Conservation (phyloP, 1,140 invertebrate species). For the Drosophila simulans region DNA sequence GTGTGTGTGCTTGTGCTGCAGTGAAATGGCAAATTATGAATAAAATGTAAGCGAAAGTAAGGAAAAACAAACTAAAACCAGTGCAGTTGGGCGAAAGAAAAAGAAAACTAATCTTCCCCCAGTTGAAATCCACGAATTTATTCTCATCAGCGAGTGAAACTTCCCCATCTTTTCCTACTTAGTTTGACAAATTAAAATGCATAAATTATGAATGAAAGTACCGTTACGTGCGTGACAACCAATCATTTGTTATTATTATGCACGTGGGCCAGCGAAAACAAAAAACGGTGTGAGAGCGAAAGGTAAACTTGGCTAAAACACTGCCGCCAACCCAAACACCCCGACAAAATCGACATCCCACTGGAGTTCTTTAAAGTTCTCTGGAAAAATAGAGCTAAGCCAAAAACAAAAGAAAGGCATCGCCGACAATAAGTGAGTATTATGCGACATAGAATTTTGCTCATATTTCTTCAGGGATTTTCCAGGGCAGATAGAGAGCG, state of each 20-base stretch:
- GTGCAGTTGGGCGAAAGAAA: constrained; percentile 20
- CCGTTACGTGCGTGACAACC: constrained; percentile 81
- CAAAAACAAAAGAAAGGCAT: constrained; percentile 17
- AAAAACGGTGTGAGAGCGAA: constrained; percentile 28
- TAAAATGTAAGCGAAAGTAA: constrained; percentile 39
- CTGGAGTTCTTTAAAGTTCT: constrained; percentile 29
- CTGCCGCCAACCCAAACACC: neutral
- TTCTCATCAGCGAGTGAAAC: constrained; percentile 20
- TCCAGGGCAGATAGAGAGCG: neutral
- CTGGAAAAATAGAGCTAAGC: constrained; percentile 12
- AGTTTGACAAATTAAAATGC: constrained; percentile 82
- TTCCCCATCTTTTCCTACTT: constrained; percentile 23
- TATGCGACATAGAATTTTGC: constrained; percentile 42
- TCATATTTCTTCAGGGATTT: constrained; percentile 53
- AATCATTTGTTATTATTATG: constrained; percentile 83
- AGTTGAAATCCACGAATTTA: constrained; percentile 28
- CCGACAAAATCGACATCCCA: neutral
- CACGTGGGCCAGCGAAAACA: constrained; percentile 60
- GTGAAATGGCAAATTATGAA: constrained; percentile 67
- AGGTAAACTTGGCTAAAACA: constrained; percentile 40
- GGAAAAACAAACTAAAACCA: constrained; percentile 17
- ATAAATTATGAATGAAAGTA: constrained; percentile 84
- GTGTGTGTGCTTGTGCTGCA: constrained; percentile 26
- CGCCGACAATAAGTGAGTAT: constrained; percentile 52
- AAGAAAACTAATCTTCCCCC: constrained; percentile 10